These are phyloP conservation scores for Hippocampus mohnikei DNA, from an alignment of 2,113 vertebrate genomes.

Conservation along the genomic window DNA sequence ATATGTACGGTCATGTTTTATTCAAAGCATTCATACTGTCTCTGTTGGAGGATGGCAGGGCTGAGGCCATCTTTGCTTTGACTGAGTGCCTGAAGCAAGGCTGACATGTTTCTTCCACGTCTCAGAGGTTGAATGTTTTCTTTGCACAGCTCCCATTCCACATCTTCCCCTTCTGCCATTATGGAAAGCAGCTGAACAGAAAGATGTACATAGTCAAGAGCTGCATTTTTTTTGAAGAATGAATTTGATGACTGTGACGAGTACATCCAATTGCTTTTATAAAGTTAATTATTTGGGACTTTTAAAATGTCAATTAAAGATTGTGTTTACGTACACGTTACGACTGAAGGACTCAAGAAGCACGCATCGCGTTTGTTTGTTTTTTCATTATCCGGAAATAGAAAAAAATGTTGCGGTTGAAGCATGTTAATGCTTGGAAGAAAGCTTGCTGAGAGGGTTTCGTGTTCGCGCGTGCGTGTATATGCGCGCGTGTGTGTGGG, in stretches of 20 bases:
- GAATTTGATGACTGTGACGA: neutral
- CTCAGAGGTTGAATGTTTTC: constrained; percentile 93
- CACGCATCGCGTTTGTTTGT: too few relatives aligned
- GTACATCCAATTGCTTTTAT: too few relatives aligned
- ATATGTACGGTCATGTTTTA: neutral
- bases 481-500: too few relatives aligned
- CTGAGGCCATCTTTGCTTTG: constrained; percentile 78
- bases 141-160: constrained; percentile 93
- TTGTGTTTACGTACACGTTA: too few relatives aligned
- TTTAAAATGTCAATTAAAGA: too few relatives aligned
- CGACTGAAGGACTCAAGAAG: too few relatives aligned
- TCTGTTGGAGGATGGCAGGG: constrained; percentile 79
- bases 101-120: constrained; percentile 80
- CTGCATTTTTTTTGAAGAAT: neutral
- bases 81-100: constrained; percentile 81
- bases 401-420: too few relatives aligned
- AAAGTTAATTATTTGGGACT: too few relatives aligned
- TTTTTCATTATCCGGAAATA: too few relatives aligned
- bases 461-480: too few relatives aligned
- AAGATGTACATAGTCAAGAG: neutral
- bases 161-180: constrained; percentile 80
- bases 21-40: constrained; percentile 69
- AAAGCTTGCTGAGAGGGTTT: too few relatives aligned
- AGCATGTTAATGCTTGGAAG: too few relatives aligned
- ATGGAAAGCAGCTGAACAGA: constrained; percentile 9